These are phyloP conservation scores for Nipponacmea schrenckii DNA, from an alignment of 2,888 invertebrate genomes.

Conservation along the genomic window DNA sequence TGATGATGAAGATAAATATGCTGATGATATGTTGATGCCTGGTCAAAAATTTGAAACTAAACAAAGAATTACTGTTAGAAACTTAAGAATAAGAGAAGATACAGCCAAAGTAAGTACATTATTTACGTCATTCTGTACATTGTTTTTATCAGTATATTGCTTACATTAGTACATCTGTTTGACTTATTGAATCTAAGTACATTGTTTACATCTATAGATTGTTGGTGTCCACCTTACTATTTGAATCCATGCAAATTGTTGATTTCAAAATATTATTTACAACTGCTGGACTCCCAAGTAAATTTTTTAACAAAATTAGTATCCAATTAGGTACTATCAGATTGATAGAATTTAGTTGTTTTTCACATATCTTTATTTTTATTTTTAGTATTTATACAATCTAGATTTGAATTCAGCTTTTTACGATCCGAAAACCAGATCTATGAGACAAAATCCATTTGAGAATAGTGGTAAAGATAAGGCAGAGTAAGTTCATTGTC, in stretches of 20 bases:
- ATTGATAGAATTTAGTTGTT: neutral
- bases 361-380: constrained; percentile 17
- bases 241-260: too few relatives aligned
- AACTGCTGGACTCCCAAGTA: too few relatives aligned
- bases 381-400: constrained; percentile 83
- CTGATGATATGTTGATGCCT: constrained; percentile 83
- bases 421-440: constrained; percentile 98
- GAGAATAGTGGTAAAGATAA: constrained; percentile 65
- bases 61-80: constrained; percentile 97
- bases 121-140: neutral
- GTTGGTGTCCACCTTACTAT: too few relatives aligned
- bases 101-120: constrained; percentile 81
- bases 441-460: constrained; percentile 97
- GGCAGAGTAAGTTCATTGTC: constrained; percentile 33
- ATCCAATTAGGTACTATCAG: too few relatives aligned
- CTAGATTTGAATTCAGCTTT: constrained; percentile 97
- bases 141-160: neutral
- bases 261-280: too few relatives aligned
- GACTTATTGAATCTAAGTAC: too few relatives aligned
- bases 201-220: too few relatives aligned
- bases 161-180: neutral
- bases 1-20: constrained; percentile 79
- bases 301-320: too few relatives aligned
- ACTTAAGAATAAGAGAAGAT: constrained; percentile 97
- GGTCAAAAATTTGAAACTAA: constrained; percentile 99